A percentile compares a stretch with the other conserved stretches of the same genome.
Conservation (phyloP, 2,113 vertebrate species). For the Potamarius usumacintae region DNA sequence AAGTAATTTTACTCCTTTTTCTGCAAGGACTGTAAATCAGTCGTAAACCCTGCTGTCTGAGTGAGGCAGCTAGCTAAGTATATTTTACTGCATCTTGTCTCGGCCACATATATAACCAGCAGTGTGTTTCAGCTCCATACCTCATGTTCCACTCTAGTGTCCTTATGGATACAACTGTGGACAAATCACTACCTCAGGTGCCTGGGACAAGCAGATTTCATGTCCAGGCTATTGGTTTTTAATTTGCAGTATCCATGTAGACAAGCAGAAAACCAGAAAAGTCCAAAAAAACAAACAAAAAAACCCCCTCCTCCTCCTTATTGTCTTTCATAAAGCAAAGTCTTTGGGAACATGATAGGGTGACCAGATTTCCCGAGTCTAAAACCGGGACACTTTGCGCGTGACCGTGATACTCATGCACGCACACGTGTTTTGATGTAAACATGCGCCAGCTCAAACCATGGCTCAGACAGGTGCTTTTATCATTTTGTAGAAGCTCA, state of each 20-base stretch:
- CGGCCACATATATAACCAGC: background rate
- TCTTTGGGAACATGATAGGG: background rate
- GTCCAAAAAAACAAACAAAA: background rate
- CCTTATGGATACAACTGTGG: background rate
- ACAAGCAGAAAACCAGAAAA: background rate
- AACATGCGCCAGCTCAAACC: too few species aligned
- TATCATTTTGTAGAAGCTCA: too few species aligned
- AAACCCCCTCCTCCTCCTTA: background rate
- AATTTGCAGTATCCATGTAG: background rate
- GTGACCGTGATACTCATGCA: too few species aligned
- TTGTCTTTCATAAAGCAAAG: background rate
- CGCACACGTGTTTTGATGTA: too few species aligned
- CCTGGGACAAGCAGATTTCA: slow-evolving; percentile 1
- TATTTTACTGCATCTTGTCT: slow-evolving; percentile 6
- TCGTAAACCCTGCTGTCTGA: background rate
- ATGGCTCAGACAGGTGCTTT: too few species aligned
- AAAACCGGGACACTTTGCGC: too few species aligned
- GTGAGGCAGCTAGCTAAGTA: background rate
- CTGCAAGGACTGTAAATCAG: background rate
- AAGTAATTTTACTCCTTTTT: slow-evolving; percentile 15
- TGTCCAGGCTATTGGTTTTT: slow-evolving; percentile 9
- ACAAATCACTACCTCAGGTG: background rate
- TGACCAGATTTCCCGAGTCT: too few species aligned
- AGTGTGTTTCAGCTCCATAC: background rate
- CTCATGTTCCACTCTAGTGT: slow-evolving; percentile 4